Percentiles rank a stretch among this genome's conserved stretches.
Evolutionary conservation across 2,888 invertebrate genomes (phyloP).

Genomic region (Patella pellucida): DNA sequence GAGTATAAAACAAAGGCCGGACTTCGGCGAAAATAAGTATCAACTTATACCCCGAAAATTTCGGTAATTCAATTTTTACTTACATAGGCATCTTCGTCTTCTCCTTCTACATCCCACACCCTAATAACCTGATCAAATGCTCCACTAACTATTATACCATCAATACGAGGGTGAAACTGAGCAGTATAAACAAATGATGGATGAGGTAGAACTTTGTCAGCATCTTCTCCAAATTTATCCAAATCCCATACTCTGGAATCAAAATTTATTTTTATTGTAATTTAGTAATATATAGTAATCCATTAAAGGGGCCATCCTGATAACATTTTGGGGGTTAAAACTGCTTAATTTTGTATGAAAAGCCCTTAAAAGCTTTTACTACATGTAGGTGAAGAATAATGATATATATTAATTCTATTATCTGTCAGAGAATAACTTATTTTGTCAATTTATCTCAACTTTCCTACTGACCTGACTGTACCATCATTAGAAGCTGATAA

Average conservation of each 20-base stretch:
- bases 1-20: no score
- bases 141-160: slow-evolving; percentile 76
- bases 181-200: slow-evolving; percentile 80
- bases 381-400: no score
- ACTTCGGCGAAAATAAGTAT: no score
- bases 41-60: no score
- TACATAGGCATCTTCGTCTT: slow-evolving; percentile 52
- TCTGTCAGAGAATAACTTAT: no score
- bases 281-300: no score
- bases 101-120: slow-evolving; percentile 74
- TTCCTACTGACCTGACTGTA: slow-evolving; percentile 73
- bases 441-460: no score
- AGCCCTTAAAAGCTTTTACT: no score
- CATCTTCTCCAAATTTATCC: slow-evolving; percentile 41
- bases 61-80: slow-evolving; percentile 15
- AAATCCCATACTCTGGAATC: slow-evolving; percentile 74
- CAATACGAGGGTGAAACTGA: slow-evolving; percentile 74
- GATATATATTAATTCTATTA: no score
- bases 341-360: no score
- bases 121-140: slow-evolving; percentile 79
- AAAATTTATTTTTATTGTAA: neutral
- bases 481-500: slow-evolving; percentile 81
- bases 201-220: slow-evolving; percentile 76
- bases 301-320: no score
- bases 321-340: no score